These are phyloP conservation scores for Papilio elwesi DNA, from an alignment of 2,888 invertebrate species.

Conservation along the genomic window DNA sequence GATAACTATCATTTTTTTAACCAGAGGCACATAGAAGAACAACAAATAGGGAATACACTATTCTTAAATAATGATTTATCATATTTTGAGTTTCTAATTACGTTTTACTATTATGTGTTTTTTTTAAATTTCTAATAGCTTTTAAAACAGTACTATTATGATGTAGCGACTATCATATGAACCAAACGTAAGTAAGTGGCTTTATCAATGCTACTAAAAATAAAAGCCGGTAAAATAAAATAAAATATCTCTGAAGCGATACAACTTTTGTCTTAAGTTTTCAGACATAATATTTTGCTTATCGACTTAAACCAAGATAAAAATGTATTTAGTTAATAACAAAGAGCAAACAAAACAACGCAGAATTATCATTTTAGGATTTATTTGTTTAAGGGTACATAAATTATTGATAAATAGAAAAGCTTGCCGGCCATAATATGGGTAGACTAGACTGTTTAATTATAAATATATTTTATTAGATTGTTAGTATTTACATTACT, in stretches of 20 bases:
- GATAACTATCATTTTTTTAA: neutral
- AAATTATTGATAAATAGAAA: neutral
- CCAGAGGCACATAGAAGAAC: too few relatives aligned
- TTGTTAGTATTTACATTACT: too few relatives aligned
- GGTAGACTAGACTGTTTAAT: neutral
- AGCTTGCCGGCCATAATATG: constrained; percentile 11
- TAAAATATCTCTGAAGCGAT: constrained; percentile 18
- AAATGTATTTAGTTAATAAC: too few relatives aligned
- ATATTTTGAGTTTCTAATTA: too few relatives aligned
- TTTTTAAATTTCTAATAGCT: too few relatives aligned
- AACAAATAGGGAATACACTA: too few relatives aligned
- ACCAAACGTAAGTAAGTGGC: constrained; percentile 19
- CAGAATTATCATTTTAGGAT: neutral
- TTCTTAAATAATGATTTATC: too few relatives aligned
- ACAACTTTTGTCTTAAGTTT: neutral
- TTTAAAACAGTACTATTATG: neutral
- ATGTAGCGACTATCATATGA: constrained; percentile 16
- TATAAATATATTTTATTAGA: neutral
- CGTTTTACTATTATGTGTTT: too few relatives aligned
- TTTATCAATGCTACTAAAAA: constrained; percentile 21
- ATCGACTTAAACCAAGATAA: too few relatives aligned
- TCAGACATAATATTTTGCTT: neutral
- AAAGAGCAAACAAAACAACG: neutral
- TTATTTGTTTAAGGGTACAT: neutral
- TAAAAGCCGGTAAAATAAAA: constrained; percentile 36